Conservation (phyloP, 2,888 invertebrate species). For the Gonocerus acuteangulatus region DNA sequence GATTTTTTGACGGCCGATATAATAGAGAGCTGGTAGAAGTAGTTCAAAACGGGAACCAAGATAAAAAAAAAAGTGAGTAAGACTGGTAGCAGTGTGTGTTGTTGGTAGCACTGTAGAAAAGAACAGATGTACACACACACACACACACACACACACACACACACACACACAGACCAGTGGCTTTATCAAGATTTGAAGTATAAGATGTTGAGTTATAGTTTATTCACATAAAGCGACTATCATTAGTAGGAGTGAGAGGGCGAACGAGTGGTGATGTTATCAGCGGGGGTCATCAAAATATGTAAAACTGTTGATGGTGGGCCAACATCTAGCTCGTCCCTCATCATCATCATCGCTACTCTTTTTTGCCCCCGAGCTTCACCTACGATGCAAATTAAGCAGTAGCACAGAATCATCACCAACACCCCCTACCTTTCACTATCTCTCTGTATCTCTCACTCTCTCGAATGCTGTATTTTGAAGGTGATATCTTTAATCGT, state of each 20-base stretch:
- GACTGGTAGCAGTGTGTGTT: too few species aligned
- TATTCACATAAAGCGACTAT: constrained; percentile 5
- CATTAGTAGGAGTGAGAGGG: constrained; percentile 3
- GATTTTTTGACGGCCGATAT: neutral
- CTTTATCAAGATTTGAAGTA: constrained; percentile 15
- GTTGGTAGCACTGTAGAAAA: too few species aligned
- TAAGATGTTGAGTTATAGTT: constrained; percentile 18
- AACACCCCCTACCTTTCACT: neutral
- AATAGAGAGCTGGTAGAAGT: neutral
- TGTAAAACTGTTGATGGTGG: constrained; percentile 21
- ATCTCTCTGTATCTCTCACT: neutral
- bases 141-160: too few species aligned
- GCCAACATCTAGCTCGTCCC: neutral
- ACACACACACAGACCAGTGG: too few species aligned
- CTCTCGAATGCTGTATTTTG: neutral
- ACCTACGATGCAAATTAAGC: constrained; percentile 18
- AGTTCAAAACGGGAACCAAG: neutral
- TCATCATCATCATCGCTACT: neutral
- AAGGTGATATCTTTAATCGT: too few species aligned
- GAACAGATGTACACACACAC: too few species aligned
- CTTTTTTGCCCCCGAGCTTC: constrained; percentile 11
- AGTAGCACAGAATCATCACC: neutral
- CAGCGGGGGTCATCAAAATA: constrained; percentile 19
- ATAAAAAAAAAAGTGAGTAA: too few species aligned
- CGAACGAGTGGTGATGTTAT: neutral